A percentile compares a stretch with the other conserved stretches of the same genome.
These are phyloP conservation scores for Notospermus geniculatus DNA, from an alignment of 1,140 invertebrate genomes.

Conservation along the genomic window DNA sequence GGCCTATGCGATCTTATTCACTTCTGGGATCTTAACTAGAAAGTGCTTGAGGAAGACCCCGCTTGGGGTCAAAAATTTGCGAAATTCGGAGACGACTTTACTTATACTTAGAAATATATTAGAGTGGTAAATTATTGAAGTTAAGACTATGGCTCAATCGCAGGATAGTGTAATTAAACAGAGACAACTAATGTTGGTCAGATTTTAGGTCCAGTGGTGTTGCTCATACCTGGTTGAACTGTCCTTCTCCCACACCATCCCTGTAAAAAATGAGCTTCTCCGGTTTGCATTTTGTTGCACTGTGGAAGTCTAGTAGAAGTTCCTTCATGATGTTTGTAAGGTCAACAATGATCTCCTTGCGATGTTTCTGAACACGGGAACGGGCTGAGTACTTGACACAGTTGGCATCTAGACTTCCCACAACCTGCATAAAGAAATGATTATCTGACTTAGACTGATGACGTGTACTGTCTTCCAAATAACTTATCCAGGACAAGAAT, in stretches of 20 bases:
- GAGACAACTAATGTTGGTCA: not conserved
- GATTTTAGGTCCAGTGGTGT: no score
- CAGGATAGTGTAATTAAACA: not conserved
- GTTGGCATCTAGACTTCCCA: slow-evolving; percentile 97
- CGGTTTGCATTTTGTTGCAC: slow-evolving; percentile 83
- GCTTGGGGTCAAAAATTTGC: no score
- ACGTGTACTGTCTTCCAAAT: not conserved
- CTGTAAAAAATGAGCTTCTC: slow-evolving; percentile 91
- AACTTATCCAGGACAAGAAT: not conserved
- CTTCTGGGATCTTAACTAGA: no score
- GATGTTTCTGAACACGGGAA: slow-evolving; percentile 92
- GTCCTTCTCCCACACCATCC: slow-evolving; percentile 91
- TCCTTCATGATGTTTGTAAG: slow-evolving; percentile 93
- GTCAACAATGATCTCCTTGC: slow-evolving; percentile 91
- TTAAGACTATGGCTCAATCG: slow-evolving; percentile 4
- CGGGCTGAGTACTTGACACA: slow-evolving; percentile 94
- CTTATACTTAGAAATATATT: no score
- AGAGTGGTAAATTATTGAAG: no score
- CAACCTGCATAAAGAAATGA: slow-evolving; percentile 60
- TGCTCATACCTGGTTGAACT: slow-evolving; percentile 60
- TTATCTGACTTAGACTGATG: no score
- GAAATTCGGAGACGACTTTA: no score
- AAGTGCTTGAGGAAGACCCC: no score
- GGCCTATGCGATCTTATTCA: no score
- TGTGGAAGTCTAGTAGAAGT: slow-evolving; percentile 88